phyloP scores from a whole-genome alignment of 2,888 invertebrate species.

The Apodemia duryi region DNA sequence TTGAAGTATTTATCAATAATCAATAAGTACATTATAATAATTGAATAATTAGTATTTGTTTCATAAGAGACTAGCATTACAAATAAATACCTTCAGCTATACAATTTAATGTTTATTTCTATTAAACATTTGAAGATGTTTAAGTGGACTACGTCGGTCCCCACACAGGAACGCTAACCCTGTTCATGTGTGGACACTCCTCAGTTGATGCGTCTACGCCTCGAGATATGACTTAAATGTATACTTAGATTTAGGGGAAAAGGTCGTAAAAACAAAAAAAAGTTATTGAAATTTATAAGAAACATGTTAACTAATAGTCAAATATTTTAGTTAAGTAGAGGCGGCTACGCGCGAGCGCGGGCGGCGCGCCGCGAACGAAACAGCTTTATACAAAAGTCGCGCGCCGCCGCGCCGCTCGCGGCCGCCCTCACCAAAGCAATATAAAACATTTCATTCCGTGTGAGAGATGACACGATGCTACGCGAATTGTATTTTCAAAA shows the following conservation, averaged over 20 bases:
- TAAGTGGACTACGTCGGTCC: conserved; percentile 71
- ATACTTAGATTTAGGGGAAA: conserved; percentile 75
- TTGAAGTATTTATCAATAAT: conserved; percentile 79
- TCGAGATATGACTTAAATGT: conserved; percentile 78
- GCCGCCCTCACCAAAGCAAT: conserved; percentile 54
- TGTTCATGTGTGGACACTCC: conserved; percentile 62
- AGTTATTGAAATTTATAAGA: conserved; percentile 79
- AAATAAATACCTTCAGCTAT: conserved; percentile 79
- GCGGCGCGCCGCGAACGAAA: conserved; percentile 44
- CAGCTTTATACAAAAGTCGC: conserved; percentile 64
- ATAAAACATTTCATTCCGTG: conserved; percentile 78
- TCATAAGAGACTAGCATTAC: conserved; percentile 80
- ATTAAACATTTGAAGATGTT: conserved; percentile 76
- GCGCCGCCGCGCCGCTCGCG: conserved; percentile 37
- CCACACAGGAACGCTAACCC: conserved; percentile 56
- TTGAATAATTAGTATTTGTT: conserved; percentile 79
- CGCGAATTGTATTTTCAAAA: conserved; percentile 73
- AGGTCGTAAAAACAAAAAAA: conserved; percentile 74
- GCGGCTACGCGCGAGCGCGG: conserved; percentile 38
- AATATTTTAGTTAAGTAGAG: conserved; percentile 68
- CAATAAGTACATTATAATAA: conserved; percentile 79
- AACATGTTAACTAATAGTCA: conserved; percentile 77
- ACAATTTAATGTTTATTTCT: conserved; percentile 76
- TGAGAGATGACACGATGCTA: conserved; percentile 74
- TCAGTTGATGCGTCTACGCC: conserved; percentile 70